phyloP scores from a whole-genome alignment of 2,888 invertebrate genomes.

The Lacanobia wlatinum region DNA sequence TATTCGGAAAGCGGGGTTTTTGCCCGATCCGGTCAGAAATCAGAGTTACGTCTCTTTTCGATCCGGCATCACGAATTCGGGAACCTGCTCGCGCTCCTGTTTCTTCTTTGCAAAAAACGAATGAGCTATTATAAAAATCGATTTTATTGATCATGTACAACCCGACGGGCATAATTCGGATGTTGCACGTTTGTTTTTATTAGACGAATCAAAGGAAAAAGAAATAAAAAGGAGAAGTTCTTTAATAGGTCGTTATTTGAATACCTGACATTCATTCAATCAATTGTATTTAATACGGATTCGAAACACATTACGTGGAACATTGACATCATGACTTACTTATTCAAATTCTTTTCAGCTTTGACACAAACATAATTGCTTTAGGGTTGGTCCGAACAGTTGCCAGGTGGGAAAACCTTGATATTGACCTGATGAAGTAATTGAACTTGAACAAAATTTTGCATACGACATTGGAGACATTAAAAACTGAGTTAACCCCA shows the following conservation, averaged over 20 bases:
- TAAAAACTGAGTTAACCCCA: neutral
- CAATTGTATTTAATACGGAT: constrained; percentile 38
- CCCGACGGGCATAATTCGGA: constrained; percentile 69
- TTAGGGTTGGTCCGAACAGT: constrained; percentile 45
- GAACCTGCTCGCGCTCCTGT: constrained; percentile 25
- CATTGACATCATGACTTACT: constrained; percentile 64
- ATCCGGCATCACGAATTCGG: constrained; percentile 52
- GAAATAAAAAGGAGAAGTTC: constrained; percentile 69
- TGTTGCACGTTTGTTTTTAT: constrained; percentile 68
- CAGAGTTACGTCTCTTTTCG: constrained; percentile 65
- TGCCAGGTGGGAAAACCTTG: constrained; percentile 28
- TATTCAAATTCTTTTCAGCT: constrained; percentile 52
- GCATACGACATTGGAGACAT: neutral
- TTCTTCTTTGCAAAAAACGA: constrained; percentile 19
- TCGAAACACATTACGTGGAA: constrained; percentile 39
- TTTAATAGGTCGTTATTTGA: constrained; percentile 61
- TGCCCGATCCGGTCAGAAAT: constrained; percentile 54
- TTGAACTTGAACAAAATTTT: constrained; percentile 5
- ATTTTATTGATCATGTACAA: constrained; percentile 76
- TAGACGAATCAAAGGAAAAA: constrained; percentile 59
- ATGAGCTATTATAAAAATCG: constrained; percentile 57
- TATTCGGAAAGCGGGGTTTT: constrained; percentile 58
- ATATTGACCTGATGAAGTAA: constrained; percentile 6
- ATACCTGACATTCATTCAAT: constrained; percentile 43
- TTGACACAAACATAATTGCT: constrained; percentile 40